These are phyloP conservation scores for Hippocampus zosterae DNA, from an alignment of 2,113 vertebrate genomes.

Conservation along the genomic window DNA sequence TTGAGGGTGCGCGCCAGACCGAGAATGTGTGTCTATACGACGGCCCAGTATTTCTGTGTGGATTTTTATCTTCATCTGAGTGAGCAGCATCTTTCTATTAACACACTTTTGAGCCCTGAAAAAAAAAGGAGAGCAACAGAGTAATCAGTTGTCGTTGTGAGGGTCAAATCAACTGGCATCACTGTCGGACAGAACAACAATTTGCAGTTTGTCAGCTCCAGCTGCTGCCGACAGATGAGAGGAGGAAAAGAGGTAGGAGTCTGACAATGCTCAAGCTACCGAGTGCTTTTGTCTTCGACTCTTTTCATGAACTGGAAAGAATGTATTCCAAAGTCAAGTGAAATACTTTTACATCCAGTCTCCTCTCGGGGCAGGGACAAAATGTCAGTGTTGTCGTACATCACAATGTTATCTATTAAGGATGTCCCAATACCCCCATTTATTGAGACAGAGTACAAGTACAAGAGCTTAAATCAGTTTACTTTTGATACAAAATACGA, in stretches of 20 bases:
- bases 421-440: not conserved
- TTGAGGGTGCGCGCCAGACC: slow-evolving; percentile 16
- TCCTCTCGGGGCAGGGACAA: not conserved
- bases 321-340: slow-evolving; percentile 33
- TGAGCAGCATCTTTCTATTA: slow-evolving; percentile 56
- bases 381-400: not conserved
- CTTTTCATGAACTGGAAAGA: slow-evolving; percentile 25
- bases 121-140: slow-evolving; percentile 56
- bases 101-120: slow-evolving; percentile 49
- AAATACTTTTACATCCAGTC: slow-evolving; percentile 1
- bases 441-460: not conserved
- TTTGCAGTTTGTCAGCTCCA: slow-evolving; percentile 55
- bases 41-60: slow-evolving; percentile 50
- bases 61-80: slow-evolving; percentile 58
- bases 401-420: no score
- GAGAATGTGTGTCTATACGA: slow-evolving; percentile 13
- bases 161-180: slow-evolving; percentile 54
- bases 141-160: slow-evolving; percentile 41
- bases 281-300: slow-evolving; percentile 34
- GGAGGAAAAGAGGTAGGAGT: slow-evolving; percentile 42
- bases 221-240: slow-evolving; percentile 49
- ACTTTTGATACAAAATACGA: not conserved
- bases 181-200: slow-evolving; percentile 49
- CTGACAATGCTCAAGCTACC: slow-evolving; percentile 35
- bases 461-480: not conserved